Evolutionary conservation across 2,888 invertebrate genomes (phyloP), one percentile per base, ranked within the genome.

Genomic region (Lasioglossum figueresi): DNA sequence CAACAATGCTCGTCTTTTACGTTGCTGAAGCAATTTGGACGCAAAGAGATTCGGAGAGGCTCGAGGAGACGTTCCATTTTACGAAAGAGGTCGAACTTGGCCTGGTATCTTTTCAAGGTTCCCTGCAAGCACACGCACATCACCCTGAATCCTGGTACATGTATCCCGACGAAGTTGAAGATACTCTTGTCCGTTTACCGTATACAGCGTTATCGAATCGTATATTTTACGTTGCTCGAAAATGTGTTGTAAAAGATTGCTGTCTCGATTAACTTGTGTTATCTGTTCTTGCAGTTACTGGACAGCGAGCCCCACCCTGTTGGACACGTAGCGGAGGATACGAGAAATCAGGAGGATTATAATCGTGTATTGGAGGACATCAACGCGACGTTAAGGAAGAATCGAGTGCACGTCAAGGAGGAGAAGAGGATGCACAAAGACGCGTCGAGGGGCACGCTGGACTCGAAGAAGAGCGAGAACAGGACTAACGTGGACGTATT

Each of bases 351-450:
- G 76, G 93, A 93, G 19, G 90, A 93, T 77, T 93, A 94, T 80
- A 90, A 92, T 74, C 90, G 89, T 14, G 93, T 88, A 2, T 81
- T 93, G n/a, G 91, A 93, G 78, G 93, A 91, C 56, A 91, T 93
- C 16, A 94, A 93, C 80, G 92, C 92, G 2, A 90, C 90, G 23
- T 78, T 93, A 1, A 89, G 92, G 45, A 91, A 87, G 31, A 91
- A 84, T 56, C 91, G 91, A 19, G 88, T 85, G 56, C 86, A 85
- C 3, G 90, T 86, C 1, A 92, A 91, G 37, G 91, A 92, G 2
- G 89, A 92, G 4, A 90, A 80, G 71, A 92, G 86, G 45, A 88
- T 90, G 63, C 89, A 91, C 71, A 89, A 89, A 4, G 92, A 92
- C 27, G 84, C 88, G 5, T 91, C 93, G 52, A 92, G 86, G 23